Percentiles rank a stretch among this genome's conserved stretches.
These are phyloP conservation scores for Salticus scenicus DNA, from an alignment of 2,888 invertebrate species.

Conservation along the genomic window DNA sequence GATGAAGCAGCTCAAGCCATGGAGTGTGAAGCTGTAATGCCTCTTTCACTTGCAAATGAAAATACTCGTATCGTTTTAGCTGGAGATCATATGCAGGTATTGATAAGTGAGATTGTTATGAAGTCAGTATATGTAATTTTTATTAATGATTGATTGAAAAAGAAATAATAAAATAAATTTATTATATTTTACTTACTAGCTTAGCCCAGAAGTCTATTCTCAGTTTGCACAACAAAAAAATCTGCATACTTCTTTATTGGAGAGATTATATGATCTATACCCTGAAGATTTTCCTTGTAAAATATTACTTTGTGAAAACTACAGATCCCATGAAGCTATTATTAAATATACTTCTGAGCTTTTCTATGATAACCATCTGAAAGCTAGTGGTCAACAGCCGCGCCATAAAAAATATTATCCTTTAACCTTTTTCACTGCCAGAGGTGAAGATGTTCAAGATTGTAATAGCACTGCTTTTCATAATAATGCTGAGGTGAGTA, in stretches of 20 bases:
- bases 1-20: slow-evolving; percentile 92
- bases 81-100: slow-evolving; percentile 86
- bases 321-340: slow-evolving; percentile 87
- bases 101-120: background rate
- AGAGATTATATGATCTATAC: slow-evolving; percentile 86
- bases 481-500: slow-evolving; percentile 84
- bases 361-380: slow-evolving; percentile 86
- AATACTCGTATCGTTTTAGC: slow-evolving; percentile 86
- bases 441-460: slow-evolving; percentile 88
- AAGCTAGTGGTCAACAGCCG: slow-evolving; percentile 84
- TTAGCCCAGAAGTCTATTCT: slow-evolving; percentile 87
- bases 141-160: too few relatives aligned
- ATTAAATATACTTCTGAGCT: slow-evolving; percentile 87
- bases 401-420: slow-evolving; percentile 84
- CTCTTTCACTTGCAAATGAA: slow-evolving; percentile 83
- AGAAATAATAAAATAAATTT: too few relatives aligned
- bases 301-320: slow-evolving; percentile 87
- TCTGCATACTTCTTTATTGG: slow-evolving; percentile 82
- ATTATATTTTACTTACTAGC: slow-evolving; percentile 75
- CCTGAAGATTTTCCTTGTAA: slow-evolving; percentile 85
- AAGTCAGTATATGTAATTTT: too few relatives aligned
- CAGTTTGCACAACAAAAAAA: slow-evolving; percentile 77
- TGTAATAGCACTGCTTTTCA: slow-evolving; percentile 84
- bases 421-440: slow-evolving; percentile 86
- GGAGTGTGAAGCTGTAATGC: slow-evolving; percentile 89